phyloP scores from a whole-genome alignment of 2,888 invertebrate genomes.

The Plusia festucae region DNA sequence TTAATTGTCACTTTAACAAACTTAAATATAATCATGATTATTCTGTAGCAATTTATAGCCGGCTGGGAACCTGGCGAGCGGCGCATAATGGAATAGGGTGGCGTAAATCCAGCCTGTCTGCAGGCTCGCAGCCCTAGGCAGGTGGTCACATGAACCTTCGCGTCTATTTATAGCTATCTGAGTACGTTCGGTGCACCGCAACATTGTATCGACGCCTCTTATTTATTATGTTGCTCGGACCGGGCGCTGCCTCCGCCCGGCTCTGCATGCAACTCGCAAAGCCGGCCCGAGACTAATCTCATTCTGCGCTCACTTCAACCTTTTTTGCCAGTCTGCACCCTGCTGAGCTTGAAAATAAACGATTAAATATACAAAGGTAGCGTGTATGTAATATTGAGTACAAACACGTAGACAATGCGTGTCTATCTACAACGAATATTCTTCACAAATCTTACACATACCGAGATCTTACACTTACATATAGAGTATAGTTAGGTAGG shows the following conservation, averaged over 20 bases:
- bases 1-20: background rate
- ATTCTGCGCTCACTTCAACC: constrained; percentile 72
- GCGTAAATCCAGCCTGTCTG: constrained; percentile 36
- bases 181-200: constrained; percentile 45
- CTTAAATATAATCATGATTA: background rate
- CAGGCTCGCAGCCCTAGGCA: constrained; percentile 46
- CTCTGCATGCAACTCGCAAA: constrained; percentile 54
- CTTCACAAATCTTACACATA: no score
- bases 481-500: no score
- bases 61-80: constrained; percentile 12
- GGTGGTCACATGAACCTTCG: constrained; percentile 53
- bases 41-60: background rate
- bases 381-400: constrained; percentile 28
- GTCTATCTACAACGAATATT: no score
- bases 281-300: constrained; percentile 72
- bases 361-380: constrained; percentile 43
- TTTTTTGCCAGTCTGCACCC: constrained; percentile 77
- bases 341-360: constrained; percentile 46
- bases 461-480: no score
- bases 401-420: no score
- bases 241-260: constrained; percentile 39
- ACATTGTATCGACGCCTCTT: constrained; percentile 67
- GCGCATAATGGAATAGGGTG: constrained; percentile 22
- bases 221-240: constrained; percentile 68
- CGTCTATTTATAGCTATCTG: constrained; percentile 60